Base-by-base conservation (phyloP, 1,140 invertebrate species). In the Steinernema feltiae region DNA sequence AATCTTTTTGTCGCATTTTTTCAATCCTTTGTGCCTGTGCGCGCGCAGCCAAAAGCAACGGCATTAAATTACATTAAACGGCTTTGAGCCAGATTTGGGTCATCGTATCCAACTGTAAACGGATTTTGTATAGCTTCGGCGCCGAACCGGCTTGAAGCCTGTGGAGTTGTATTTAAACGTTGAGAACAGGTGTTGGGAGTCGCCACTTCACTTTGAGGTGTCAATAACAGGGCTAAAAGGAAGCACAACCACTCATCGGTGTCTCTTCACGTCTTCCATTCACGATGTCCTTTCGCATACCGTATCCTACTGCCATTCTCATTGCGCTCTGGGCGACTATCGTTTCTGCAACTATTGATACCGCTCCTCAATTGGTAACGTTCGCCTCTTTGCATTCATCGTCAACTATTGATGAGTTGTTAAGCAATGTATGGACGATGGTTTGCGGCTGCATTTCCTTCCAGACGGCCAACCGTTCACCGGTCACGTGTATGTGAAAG, bases 401-500 rank as follows among this genome's bases (percentile, higher is more conserved):
- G 3, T 29, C 12, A 32, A 15, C 12, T 73, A 24, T 30, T 21
- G 12, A 73, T 35, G 3, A 12, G 18, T 31, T 70, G 46, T 74
- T 53, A 30, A 78, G 77, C 73, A 78, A 35, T 78, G 77, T 30
- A 32, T 53, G n/a, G 53, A 74, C 0, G 74, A 76, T 1, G 77
- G 77, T 2, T 48, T 78, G 7, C 77, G 74, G 17, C 71, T 78
- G 3, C 73, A 76, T 24, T 31, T 78, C 18, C 71, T 30, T 3
- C 77, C 77, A 31, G 73, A 63, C 32, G 74, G 74, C 1, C 75
- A 70, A 1, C 53, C 53, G 53, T 79, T 79, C 53, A 69, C 72
- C 21, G 78, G 78, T 1, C 78, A 79, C 73, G 75, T 79, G 35
- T 79, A 79, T 32, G 78, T 78, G 18, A 80, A 72, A 31, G 78